A percentile compares a stretch with the other conserved stretches of the same genome.
Conservation (phyloP, 2,113 vertebrate species). For the Condylura cristata region DNA sequence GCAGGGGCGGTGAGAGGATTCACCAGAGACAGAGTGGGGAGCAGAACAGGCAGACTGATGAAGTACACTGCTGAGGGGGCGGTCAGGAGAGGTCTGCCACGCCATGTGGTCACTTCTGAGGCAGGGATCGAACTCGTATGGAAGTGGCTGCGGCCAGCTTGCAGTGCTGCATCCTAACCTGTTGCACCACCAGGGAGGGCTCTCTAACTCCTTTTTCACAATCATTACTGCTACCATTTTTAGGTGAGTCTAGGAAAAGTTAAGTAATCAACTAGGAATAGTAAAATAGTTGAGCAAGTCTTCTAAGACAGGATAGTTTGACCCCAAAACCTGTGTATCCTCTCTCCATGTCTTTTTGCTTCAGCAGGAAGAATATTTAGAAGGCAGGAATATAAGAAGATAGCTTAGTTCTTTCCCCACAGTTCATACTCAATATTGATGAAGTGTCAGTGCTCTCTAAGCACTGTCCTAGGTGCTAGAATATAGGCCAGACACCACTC, state of each 20-base stretch:
- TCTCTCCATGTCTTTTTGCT: not conserved
- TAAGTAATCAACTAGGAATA: not conserved
- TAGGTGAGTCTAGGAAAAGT: not conserved
- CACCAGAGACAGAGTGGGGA: no score
- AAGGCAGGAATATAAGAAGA: not conserved
- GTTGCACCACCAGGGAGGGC: no score
- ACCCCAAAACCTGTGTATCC: not conserved
- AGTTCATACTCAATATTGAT: not conserved
- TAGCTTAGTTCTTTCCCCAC: not conserved
- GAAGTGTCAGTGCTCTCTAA: rapidly evolving
- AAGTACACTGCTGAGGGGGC: no score
- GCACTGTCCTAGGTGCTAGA: slow-evolving; percentile 24
- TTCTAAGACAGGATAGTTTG: not conserved
- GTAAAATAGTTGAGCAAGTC: not conserved
- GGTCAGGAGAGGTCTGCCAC: no score
- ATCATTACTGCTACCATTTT: not conserved
- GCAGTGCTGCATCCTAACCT: no score
- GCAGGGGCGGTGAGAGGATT: no score
- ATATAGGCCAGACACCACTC: rapidly evolving
- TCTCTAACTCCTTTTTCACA: not conserved
- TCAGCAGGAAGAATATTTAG: not conserved
- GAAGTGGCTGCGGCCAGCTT: no score
- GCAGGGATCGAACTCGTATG: no score
- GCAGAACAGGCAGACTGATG: no score
- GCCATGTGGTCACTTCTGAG: no score